Conservation (phyloP, 2,113 vertebrate species). For the Mus pahari region DNA sequence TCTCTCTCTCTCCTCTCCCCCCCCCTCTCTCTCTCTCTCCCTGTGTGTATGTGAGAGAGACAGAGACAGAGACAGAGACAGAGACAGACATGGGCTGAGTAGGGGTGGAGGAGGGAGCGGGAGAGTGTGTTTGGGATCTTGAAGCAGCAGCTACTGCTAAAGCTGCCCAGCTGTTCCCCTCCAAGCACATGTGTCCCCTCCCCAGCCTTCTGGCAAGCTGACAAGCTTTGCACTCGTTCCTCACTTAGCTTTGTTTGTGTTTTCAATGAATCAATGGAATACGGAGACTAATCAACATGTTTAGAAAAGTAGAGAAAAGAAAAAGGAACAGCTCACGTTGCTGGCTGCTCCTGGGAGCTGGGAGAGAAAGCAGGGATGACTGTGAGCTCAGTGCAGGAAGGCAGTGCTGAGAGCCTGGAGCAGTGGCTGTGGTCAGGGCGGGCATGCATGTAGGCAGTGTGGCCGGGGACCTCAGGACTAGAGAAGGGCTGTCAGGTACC, state of each 20-base stretch:
- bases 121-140: constrained; percentile 56
- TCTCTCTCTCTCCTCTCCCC: no score
- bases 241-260: constrained; percentile 77
- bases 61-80: no score
- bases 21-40: no score
- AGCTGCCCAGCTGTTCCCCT: constrained; percentile 82
- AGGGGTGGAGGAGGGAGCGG: background rate
- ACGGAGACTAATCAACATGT: constrained; percentile 71
- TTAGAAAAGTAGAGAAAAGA: constrained; percentile 73
- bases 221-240: constrained; percentile 51
- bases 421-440: constrained; percentile 28
- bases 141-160: constrained; percentile 20
- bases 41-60: background rate
- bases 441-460: background rate
- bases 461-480: background rate
- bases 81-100: background rate
- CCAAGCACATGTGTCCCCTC: constrained; percentile 55
- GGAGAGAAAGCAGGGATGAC: constrained; percentile 55
- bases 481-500: background rate
- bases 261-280: constrained; percentile 64
- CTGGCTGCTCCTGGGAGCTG: constrained; percentile 57
- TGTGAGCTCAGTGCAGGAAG: constrained; percentile 42
- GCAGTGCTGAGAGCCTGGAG: background rate
- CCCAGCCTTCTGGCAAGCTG: constrained; percentile 71
- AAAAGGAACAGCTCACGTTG: background rate